Conservation (phyloP, 1,140 invertebrate genomes). For the Macrobrachium nipponense region DNA sequence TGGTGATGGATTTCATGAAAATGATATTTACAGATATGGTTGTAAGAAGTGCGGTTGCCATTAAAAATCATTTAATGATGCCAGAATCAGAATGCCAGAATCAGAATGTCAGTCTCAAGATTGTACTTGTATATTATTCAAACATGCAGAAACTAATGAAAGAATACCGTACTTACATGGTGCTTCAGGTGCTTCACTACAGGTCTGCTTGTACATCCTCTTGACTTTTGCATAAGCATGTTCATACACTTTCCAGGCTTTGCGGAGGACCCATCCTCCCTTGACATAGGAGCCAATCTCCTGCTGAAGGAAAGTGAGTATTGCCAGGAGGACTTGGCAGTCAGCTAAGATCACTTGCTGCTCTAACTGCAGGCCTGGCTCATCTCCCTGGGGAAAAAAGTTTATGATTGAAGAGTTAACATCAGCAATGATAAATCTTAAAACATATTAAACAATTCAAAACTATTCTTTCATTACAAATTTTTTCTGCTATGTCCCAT, state of each 20-base stretch:
- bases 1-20: too few relatives aligned
- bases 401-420: too few relatives aligned
- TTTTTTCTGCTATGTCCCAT: too few relatives aligned
- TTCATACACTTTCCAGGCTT: slow-evolving; percentile 82
- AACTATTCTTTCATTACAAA: too few relatives aligned
- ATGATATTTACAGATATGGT: too few relatives aligned
- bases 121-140: too few relatives aligned
- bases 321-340: slow-evolving; percentile 76
- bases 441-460: too few relatives aligned
- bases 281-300: slow-evolving; percentile 78
- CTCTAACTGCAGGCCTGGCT: slow-evolving; percentile 72
- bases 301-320: slow-evolving; percentile 76
- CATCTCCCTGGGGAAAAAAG: slow-evolving; percentile 40
- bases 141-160: neutral
- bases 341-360: slow-evolving; percentile 79
- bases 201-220: slow-evolving; percentile 48
- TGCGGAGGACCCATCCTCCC: slow-evolving; percentile 79
- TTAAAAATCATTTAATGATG: too few relatives aligned
- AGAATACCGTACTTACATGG: slow-evolving; percentile 15
- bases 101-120: too few relatives aligned
- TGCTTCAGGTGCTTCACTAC: slow-evolving; percentile 35
- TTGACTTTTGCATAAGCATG: slow-evolving; percentile 46
- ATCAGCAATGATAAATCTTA: too few relatives aligned
- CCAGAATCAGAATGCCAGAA: too few relatives aligned
- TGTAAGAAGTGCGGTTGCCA: too few relatives aligned